Conservation (phyloP, 2,113 vertebrate species). For the Ursus arctos region DNA sequence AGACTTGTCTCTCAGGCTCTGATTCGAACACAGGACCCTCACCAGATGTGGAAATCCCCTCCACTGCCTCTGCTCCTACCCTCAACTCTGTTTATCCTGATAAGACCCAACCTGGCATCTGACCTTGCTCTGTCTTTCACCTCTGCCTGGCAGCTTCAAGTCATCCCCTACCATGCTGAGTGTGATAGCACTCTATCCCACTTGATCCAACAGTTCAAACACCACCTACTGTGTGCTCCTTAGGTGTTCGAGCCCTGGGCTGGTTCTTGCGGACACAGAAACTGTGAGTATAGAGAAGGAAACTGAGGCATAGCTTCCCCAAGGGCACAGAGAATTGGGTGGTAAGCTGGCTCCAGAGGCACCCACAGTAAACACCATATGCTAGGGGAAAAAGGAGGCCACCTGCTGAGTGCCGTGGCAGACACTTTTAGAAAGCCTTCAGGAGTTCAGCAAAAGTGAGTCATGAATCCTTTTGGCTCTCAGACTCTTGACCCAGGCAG, state of each 20-base stretch:
- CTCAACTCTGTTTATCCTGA: not conserved
- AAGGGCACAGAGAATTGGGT: not conserved
- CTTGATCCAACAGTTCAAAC: not conserved
- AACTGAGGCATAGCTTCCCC: not conserved
- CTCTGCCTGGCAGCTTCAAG: not conserved
- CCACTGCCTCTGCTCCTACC: not conserved
- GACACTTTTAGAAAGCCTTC: not conserved
- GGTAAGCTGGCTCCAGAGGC: not conserved
- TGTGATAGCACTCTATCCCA: not conserved
- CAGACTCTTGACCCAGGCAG: not conserved
- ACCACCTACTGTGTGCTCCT: not conserved
- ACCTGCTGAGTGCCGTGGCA: accelerated
- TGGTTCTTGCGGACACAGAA: not conserved
- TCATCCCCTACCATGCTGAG: not conserved
- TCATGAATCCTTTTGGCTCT: not conserved
- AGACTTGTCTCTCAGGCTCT: not conserved
- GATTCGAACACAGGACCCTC: not conserved
- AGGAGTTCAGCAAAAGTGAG: not conserved
- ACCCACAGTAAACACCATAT: not conserved
- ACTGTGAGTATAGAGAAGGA: not conserved
- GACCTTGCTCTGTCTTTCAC: not conserved
- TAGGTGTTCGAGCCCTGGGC: not conserved
- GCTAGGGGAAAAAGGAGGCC: not conserved
- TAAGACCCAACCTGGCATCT: not conserved
- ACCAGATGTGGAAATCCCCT: not conserved